A percentile compares a stretch with the other conserved stretches of the same genome.
Conservation (phyloP, 2,113 vertebrate species). For the Menidia beryllina region DNA sequence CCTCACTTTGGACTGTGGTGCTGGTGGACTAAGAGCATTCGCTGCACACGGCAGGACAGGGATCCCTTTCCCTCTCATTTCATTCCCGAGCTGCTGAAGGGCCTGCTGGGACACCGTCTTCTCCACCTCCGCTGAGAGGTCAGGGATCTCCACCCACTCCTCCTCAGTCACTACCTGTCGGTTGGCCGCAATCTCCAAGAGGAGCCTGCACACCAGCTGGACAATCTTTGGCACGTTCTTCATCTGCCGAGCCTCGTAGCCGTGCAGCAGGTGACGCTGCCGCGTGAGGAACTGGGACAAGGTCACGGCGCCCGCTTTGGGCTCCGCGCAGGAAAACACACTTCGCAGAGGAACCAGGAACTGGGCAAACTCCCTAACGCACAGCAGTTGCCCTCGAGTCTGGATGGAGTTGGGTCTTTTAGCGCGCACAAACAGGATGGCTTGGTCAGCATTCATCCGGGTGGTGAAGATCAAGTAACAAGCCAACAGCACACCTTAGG, state of each 20-base stretch:
- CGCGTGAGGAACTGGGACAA: constrained; percentile 92
- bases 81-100: constrained; percentile 83
- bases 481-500: constrained; percentile 91
- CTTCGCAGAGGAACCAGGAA: constrained; percentile 91
- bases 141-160: constrained; percentile 80
- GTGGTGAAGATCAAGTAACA: constrained; percentile 96
- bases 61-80: constrained; percentile 86
- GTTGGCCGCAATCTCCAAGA: constrained; percentile 91
- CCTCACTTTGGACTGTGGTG: constrained; percentile 40
- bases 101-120: constrained; percentile 90
- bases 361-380: constrained; percentile 93
- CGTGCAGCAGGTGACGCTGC: constrained; percentile 94
- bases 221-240: constrained; percentile 94
- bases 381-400: constrained; percentile 93
- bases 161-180: constrained; percentile 82
- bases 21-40: constrained; percentile 33
- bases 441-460: constrained; percentile 95
- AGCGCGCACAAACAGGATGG: constrained; percentile 94
- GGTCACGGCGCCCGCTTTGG: constrained; percentile 86
- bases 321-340: constrained; percentile 90
- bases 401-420: constrained; percentile 97
- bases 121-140: constrained; percentile 91
- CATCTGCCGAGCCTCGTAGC: constrained; percentile 94
- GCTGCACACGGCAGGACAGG: constrained; percentile 54
- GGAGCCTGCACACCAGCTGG: constrained; percentile 88